Base-by-base conservation (phyloP, 2,888 invertebrate genomes). In the Nezara viridula region DNA sequence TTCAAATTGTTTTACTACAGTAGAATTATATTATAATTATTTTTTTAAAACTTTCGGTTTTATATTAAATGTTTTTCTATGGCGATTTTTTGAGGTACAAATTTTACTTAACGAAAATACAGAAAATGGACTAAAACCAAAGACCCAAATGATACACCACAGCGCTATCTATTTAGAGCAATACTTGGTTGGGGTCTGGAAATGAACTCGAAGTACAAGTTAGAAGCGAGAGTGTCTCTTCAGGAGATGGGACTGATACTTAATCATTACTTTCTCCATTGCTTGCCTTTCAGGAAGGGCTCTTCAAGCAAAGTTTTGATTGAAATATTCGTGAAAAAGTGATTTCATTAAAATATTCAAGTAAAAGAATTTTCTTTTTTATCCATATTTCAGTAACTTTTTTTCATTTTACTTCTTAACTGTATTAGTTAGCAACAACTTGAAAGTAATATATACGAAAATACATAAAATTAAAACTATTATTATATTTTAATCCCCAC, bases 271-370 rank as follows among this genome's bases (percentile, higher is more conserved):
- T 73, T 73, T 73, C 66, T 37, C 16, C 9, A 37, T 37, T 60
- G 27, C 60, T 60, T 60, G 60, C 12, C 60, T 32, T 60, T 37
- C 66, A 73, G 19, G 19, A 37, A 37, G 37, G 66, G 37, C 37
- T 4, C 37, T 37, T 73, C 19, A 7, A 37, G 32, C 16, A 73
- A 73, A 73, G 32, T 73, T 73, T 37, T 73, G 66, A 73, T 73
- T 32, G 37, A 37, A 73, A 73, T 73, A 21, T 73, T 21, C 6
- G 19, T 9, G 19, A 73, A 73, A 37, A 73, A 32, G 21, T 73
- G 66, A 73, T 73, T 73, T 73, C 32, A 73, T 73, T 73, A 73
- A 73, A 73, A 73, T 37, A 19, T 37, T 19, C 66, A 27, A 16
- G 2, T 6, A 32, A 32, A 66, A 55, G 24, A 55, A 2, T 16